phyloP scores from a whole-genome alignment of 1,140 invertebrate species.

The Drosophila setifemur region DNA sequence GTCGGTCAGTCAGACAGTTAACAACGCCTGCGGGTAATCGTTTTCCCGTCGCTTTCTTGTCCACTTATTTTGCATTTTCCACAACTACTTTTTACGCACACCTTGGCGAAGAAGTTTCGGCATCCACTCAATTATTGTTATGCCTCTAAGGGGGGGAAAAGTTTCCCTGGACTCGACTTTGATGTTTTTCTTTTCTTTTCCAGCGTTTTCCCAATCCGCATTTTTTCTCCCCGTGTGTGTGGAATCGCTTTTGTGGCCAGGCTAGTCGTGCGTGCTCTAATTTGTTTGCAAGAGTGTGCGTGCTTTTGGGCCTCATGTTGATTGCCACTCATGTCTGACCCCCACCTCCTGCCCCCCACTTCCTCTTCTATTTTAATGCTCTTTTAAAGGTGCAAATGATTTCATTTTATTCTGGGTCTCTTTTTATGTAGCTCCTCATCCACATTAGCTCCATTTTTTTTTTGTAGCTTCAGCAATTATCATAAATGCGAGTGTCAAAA shows the following conservation, averaged over 20 bases:
- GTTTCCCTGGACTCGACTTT: slow-evolving; percentile 35
- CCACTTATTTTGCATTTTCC: slow-evolving; percentile 61
- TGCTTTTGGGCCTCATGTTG: slow-evolving; percentile 44
- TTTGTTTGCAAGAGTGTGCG: slow-evolving; percentile 50
- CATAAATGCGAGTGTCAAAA: slow-evolving; percentile 27
- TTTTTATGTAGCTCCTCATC: background rate
- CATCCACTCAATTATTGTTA: slow-evolving; percentile 74
- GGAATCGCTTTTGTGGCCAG: slow-evolving; percentile 67
- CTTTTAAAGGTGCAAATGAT: slow-evolving; percentile 71
- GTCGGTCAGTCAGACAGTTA: slow-evolving; percentile 27
- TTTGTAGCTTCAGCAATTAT: slow-evolving; percentile 44
- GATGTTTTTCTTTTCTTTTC: background rate
- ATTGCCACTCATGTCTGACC: slow-evolving; percentile 40
- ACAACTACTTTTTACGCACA: slow-evolving; percentile 9
- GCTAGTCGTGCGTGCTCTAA: slow-evolving; percentile 71
- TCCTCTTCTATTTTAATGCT: slow-evolving; percentile 38
- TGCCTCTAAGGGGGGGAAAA: slow-evolving; percentile 44
- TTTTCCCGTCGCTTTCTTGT: background rate
- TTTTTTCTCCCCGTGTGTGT: background rate
- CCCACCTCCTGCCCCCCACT: background rate
- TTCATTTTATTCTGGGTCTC: slow-evolving; percentile 27
- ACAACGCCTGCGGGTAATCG: slow-evolving; percentile 53
- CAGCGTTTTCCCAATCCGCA: background rate
- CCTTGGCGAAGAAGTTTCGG: slow-evolving; percentile 21
- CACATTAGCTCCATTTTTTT: slow-evolving; percentile 22